These are phyloP conservation scores for Xiphophorus hellerii DNA, from an alignment of 2,113 vertebrate genomes.

Conservation along the genomic window DNA sequence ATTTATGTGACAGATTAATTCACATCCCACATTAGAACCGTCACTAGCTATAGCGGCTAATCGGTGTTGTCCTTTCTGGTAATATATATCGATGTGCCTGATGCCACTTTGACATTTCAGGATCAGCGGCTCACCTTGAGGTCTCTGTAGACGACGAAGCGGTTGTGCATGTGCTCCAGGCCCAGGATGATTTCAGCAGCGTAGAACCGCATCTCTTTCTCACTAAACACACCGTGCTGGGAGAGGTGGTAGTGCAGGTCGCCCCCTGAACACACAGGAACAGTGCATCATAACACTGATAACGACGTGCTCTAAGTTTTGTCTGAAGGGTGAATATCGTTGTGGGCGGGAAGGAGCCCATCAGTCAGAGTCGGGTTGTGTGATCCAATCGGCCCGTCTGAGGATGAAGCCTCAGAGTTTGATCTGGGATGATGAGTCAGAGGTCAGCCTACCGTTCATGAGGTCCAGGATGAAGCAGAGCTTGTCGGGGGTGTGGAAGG, in stretches of 20 bases:
- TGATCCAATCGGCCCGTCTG: constrained; percentile 27
- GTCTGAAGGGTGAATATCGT: constrained; percentile 20
- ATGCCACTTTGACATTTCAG: background rate
- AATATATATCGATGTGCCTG: no score
- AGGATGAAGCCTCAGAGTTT: background rate
- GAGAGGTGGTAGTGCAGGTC: constrained; percentile 98
- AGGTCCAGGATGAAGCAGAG: constrained; percentile 98
- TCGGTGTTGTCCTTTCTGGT: no score
- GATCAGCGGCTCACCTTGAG: constrained; percentile 85
- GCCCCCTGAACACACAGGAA: constrained; percentile 81
- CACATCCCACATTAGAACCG: no score
- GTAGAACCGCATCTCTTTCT: constrained; percentile 98
- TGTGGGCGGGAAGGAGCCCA: background rate
- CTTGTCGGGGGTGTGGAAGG: constrained; percentile 98
- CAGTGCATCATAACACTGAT: no score
- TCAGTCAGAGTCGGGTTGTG: background rate
- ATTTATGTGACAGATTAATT: no score
- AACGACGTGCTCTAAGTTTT: background rate
- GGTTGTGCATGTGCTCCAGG: constrained; percentile 96
- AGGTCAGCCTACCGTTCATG: constrained; percentile 88
- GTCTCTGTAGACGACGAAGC: constrained; percentile 96
- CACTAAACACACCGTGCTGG: constrained; percentile 96
- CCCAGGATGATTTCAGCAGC: constrained; percentile 96
- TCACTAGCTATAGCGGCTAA: no score
- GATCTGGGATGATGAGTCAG: background rate